Conservation (phyloP, 2,113 vertebrate genomes). For the Equus przewalskii region DNA sequence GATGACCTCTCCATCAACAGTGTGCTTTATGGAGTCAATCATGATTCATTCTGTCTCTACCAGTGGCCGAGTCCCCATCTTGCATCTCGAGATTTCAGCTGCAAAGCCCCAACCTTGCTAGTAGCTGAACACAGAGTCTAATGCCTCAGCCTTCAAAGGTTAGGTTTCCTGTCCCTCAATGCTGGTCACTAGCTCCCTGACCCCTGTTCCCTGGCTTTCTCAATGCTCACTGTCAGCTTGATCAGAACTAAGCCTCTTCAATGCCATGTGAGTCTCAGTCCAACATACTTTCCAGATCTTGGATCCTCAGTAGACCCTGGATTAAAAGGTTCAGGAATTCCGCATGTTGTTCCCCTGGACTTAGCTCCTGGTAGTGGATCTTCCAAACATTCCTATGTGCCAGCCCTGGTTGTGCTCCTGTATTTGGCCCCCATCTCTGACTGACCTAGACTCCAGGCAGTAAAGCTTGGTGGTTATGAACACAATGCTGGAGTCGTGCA, state of each 20-base stretch:
- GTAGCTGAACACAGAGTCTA: background rate
- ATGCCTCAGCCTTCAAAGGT: too few species aligned
- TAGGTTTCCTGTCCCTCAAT: background rate
- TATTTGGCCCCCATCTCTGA: background rate
- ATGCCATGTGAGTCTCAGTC: background rate
- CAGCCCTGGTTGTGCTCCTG: background rate
- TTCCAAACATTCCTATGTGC: background rate
- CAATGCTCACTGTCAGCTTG: background rate
- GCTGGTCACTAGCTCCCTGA: background rate
- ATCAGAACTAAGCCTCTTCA: background rate
- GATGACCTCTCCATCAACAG: background rate
- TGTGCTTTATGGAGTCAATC: background rate
- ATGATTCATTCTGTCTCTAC: background rate
- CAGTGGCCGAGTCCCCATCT: background rate
- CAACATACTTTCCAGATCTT: background rate
- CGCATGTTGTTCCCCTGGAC: background rate
- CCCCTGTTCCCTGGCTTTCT: background rate
- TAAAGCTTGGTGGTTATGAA: background rate
- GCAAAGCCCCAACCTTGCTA: background rate
- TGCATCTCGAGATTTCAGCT: background rate
- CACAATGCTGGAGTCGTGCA: background rate
- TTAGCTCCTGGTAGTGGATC: background rate
- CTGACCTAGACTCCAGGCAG: background rate
- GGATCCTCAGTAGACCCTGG: background rate
- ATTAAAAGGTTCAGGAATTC: background rate